These are phyloP conservation scores for Gambusia yucatana DNA, from an alignment of 2,797 vertebrate genomes.

Conservation along the genomic window DNA sequence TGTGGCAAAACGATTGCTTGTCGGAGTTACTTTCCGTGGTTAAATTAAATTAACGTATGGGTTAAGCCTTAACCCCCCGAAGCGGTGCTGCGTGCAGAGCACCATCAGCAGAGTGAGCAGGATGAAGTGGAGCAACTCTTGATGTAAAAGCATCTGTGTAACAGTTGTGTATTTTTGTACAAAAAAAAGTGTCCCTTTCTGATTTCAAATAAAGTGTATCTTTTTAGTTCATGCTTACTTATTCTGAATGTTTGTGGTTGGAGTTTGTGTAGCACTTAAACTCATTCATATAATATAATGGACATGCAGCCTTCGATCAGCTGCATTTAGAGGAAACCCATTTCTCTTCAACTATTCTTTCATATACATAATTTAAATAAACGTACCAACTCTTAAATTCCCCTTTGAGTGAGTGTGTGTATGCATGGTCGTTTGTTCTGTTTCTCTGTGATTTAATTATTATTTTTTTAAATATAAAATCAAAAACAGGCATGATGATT, in stretches of 20 bases:
- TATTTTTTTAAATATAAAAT: too few species aligned
- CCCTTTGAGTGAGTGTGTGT: not conserved
- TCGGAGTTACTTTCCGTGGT: conserved; percentile 64
- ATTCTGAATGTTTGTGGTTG: conserved; percentile 31
- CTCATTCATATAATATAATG: not conserved
- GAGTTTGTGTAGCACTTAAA: not conserved
- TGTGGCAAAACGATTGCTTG: conserved; percentile 65
- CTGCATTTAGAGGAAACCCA: not conserved
- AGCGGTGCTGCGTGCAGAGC: conserved; percentile 62
- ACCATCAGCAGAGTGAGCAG: conserved; percentile 56
- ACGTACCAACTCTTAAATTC: not conserved
- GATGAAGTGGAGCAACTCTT: conserved; percentile 63
- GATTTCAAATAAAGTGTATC: conserved; percentile 82
- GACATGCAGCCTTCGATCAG: not conserved
- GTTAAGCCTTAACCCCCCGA: conserved; percentile 51
- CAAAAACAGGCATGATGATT: too few species aligned
- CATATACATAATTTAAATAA: not conserved
- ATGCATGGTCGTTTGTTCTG: not conserved
- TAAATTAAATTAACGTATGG: conserved; percentile 48
- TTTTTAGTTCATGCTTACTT: conserved; percentile 77
- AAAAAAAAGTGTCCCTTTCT: conserved; percentile 71
- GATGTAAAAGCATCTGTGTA: conserved; percentile 58
- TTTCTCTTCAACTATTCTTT: not conserved
- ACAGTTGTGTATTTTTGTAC: conserved; percentile 82
- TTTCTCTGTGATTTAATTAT: not conserved